phyloP scores from a whole-genome alignment of 2,888 invertebrate genomes.

The Euzophera pinguis region DNA sequence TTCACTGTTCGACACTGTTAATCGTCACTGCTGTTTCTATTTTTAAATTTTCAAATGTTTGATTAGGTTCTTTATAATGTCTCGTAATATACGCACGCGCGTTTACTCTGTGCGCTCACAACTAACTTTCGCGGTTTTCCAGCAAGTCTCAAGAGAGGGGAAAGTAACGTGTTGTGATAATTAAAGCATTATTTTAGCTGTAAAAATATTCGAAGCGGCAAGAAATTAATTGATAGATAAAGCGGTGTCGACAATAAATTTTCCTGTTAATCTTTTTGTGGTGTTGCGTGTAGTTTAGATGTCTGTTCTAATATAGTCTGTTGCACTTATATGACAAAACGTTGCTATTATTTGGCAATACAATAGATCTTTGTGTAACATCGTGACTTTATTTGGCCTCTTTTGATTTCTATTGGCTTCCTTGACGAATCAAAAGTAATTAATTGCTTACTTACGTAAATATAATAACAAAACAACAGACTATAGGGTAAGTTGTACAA shows the following conservation, averaged over 20 bases:
- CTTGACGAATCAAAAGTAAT: too few species aligned
- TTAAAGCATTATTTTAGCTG: conserved; percentile 61
- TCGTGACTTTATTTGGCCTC: too few species aligned
- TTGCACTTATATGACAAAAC: too few species aligned
- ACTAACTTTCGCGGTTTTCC: conserved; percentile 73
- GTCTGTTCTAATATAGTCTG: too few species aligned
- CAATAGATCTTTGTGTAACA: too few species aligned
- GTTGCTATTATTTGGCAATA: too few species aligned
- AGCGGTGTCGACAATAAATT: conserved; percentile 26
- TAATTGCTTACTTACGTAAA: too few species aligned
- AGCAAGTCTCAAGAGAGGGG: conserved; percentile 55
- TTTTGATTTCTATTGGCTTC: too few species aligned
- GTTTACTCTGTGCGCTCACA: conserved; percentile 41
- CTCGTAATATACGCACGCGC: conserved; percentile 26
- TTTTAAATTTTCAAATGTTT: conserved; percentile 35
- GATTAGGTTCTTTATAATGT: conserved; percentile 22
- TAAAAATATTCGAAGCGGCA: conserved; percentile 42
- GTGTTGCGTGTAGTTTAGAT: conserved; percentile 27
- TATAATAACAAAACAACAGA: too few species aligned
- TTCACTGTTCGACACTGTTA: conserved; percentile 72
- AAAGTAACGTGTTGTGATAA: conserved; percentile 65
- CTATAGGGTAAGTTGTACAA: too few species aligned
- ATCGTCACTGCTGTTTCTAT: conserved; percentile 69
- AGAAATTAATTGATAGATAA: conserved; percentile 45
- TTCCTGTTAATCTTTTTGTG: conserved; percentile 22